Conservation (phyloP, 1,140 invertebrate genomes). For the Brachionus asplanchnoidis region DNA sequence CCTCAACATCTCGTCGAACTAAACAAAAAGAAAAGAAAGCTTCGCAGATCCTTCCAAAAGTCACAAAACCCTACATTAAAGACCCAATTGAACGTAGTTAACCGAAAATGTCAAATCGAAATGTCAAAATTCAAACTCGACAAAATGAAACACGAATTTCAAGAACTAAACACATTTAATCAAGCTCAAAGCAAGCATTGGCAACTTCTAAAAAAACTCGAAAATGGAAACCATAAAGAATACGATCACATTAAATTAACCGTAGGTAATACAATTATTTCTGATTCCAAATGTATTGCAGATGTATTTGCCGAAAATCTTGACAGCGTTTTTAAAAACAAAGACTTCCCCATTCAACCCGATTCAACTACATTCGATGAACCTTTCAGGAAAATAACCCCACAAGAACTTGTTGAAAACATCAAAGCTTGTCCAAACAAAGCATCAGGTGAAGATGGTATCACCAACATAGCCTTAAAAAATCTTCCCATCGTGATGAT, state of each 20-base stretch:
- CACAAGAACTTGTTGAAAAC: too few species aligned
- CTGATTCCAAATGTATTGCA: neutral
- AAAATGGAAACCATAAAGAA: too few species aligned
- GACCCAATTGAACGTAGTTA: neutral
- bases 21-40: neutral
- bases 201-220: neutral
- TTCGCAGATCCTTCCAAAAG: neutral
- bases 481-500: neutral
- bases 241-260: too few species aligned
- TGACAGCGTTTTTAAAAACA: neutral
- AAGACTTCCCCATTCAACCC: neutral
- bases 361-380: neutral
- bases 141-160: neutral
- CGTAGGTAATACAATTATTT: neutral
- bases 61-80: neutral
- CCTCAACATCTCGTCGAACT: neutral
- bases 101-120: neutral
- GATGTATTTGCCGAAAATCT: neutral
- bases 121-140: neutral
- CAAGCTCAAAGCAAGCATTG: neutral
- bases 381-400: too few species aligned
- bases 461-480: neutral
- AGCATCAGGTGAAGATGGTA: too few species aligned
- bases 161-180: neutral
- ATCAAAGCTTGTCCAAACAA: too few species aligned